Evolutionary conservation across 2,797 vertebrate species (phyloP).

Genomic region (Salarias fasciatus): DNA sequence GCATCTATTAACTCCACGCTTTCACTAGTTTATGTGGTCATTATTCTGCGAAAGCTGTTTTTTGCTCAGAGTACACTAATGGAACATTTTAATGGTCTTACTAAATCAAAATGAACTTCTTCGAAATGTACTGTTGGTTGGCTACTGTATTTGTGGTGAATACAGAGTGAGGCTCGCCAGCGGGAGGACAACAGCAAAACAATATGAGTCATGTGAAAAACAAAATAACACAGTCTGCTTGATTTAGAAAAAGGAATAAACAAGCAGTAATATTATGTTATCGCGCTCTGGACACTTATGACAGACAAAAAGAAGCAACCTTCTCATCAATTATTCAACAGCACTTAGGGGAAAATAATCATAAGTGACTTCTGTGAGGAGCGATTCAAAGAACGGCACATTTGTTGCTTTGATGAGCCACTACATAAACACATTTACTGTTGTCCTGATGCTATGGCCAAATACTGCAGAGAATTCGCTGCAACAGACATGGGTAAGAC

Average conservation of each 20-base stretch:
- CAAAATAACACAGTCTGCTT: neutral
- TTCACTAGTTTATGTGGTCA: conserved; percentile 50
- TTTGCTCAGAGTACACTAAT: conserved; percentile 48
- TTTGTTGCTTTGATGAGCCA: conserved; percentile 18
- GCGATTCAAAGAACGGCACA: conserved; percentile 25
- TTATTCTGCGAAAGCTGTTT: conserved; percentile 51
- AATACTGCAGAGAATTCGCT: conserved; percentile 5
- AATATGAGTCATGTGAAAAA: conserved; percentile 9
- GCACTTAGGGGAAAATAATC: conserved; percentile 40
- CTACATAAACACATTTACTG: conserved; percentile 24
- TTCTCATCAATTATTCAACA: conserved; percentile 53
- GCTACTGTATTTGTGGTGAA: conserved; percentile 18
- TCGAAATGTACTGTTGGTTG: conserved; percentile 39
- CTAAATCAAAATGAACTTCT: conserved; percentile 50
- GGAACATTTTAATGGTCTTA: conserved; percentile 61
- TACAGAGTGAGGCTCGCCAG: conserved; percentile 6
- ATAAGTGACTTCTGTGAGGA: conserved; percentile 39
- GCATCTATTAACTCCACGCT: conserved; percentile 48
- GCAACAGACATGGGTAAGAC: conserved; percentile 3
- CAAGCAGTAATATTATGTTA: conserved; percentile 32
- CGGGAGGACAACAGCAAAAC: conserved; percentile 1
- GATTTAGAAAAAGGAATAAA: conserved; percentile 30
- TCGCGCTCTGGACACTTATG: conserved; percentile 23
- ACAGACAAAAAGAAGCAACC: conserved; percentile 1
- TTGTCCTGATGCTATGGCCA: conserved; percentile 4